A percentile compares a stretch with the other conserved stretches of the same genome.
phyloP scores from a whole-genome alignment of 35 echinoderm and acorn worm species.

The Heliocidaris erythrogramma region DNA sequence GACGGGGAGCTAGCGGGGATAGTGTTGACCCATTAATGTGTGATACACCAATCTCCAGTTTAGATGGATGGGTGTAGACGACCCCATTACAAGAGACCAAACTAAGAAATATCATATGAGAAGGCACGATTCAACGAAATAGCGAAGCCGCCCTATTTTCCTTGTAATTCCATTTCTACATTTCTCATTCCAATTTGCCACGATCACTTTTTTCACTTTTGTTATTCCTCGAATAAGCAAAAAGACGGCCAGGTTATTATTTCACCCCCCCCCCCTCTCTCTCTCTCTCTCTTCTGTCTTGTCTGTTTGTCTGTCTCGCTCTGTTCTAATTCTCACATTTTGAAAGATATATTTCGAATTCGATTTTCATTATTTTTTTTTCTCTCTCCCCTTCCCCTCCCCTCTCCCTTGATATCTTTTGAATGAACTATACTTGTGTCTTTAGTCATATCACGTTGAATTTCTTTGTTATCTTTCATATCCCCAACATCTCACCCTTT shows the following conservation, averaged over 20 bases:
- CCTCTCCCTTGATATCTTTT: too few relatives aligned
- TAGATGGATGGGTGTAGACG: neutral
- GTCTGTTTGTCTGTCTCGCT: slow-evolving; percentile 11
- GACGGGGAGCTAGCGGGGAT: neutral
- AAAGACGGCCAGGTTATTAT: neutral
- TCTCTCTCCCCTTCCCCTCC: neutral
- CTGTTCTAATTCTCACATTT: neutral
- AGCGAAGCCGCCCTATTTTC: neutral
- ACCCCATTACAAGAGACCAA: neutral
- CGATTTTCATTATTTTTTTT: neutral
- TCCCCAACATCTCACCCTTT: neutral
- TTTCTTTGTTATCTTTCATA: neutral
- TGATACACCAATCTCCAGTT: neutral
- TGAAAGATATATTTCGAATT: neutral
- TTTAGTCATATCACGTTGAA: neutral
- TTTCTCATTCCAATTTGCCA: neutral
- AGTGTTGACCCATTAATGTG: slow-evolving; percentile 22
- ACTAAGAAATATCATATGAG: neutral
- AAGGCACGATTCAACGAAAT: neutral
- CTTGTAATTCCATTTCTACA: neutral
- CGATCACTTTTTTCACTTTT: neutral
- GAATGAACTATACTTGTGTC: too few relatives aligned
- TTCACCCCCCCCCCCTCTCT: neutral
- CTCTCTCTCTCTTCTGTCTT: slow-evolving; percentile 9
- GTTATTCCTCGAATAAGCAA: neutral